phyloP scores from a whole-genome alignment of 2,888 invertebrate species.

The Idaea dimidiata region DNA sequence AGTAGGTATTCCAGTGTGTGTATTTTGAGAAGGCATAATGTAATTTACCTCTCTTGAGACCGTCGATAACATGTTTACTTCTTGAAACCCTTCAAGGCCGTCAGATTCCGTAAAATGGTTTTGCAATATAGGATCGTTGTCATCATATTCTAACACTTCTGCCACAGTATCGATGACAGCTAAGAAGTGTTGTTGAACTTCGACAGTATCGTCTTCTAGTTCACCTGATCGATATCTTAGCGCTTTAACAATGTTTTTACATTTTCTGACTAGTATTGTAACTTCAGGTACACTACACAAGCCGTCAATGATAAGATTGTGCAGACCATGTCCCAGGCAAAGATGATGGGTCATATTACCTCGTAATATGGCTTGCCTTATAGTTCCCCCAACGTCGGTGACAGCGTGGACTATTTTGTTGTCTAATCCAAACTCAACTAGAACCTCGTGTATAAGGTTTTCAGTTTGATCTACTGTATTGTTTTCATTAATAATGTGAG shows the following conservation, averaged over 20 bases:
- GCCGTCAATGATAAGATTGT: slow-evolving; percentile 13
- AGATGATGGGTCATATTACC: slow-evolving; percentile 5
- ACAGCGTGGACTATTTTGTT: slow-evolving; percentile 3
- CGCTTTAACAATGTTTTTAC: slow-evolving; percentile 11
- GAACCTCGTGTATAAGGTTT: background rate
- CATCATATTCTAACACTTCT: slow-evolving; percentile 10
- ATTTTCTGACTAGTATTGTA: slow-evolving; percentile 7
- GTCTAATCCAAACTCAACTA: background rate
- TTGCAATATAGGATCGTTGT: slow-evolving; percentile 7
- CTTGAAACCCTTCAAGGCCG: background rate
- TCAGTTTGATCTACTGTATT: background rate
- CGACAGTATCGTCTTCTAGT: slow-evolving; percentile 3
- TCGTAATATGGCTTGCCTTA: background rate
- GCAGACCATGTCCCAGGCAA: slow-evolving; percentile 15
- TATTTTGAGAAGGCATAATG: background rate
- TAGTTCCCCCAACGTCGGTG: background rate
- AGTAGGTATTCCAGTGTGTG: slow-evolving; percentile 1
- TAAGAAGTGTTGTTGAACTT: background rate
- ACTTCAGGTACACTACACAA: slow-evolving; percentile 7
- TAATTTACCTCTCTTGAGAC: background rate
- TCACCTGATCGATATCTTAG: slow-evolving; percentile 7
- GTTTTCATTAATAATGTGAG: background rate
- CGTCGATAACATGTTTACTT: background rate
- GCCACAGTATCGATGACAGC: background rate
- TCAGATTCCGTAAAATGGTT: background rate